Evolutionary conservation across 2,113 vertebrate species (phyloP).

Genomic region (Anguilla japonica): DNA sequence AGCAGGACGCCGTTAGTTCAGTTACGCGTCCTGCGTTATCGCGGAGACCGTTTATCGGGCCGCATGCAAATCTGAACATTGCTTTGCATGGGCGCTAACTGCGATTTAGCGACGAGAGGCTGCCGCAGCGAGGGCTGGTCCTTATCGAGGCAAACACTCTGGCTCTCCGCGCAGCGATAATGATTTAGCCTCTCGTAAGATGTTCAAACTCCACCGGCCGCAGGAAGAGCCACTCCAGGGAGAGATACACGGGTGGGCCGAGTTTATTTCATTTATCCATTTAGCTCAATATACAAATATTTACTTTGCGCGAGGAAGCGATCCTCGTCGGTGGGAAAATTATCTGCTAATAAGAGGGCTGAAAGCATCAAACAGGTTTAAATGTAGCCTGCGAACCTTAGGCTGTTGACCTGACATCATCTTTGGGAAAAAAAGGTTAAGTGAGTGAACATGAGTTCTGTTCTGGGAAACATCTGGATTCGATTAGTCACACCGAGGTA

Average conservation of each 20-base stretch:
- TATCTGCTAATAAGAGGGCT: slow-evolving; percentile 45
- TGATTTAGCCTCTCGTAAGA: background rate
- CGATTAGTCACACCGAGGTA: slow-evolving; percentile 55
- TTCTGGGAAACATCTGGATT: slow-evolving; percentile 56
- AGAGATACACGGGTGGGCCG: slow-evolving; percentile 26
- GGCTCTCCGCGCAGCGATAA: background rate
- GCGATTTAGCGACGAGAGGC: background rate
- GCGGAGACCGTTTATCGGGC: background rate
- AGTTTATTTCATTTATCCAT: background rate
- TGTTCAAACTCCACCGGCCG: background rate
- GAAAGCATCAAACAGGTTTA: slow-evolving; percentile 46
- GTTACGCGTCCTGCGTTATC: background rate
- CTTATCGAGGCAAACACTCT: background rate
- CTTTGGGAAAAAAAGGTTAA: slow-evolving; percentile 37
- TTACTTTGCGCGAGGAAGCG: slow-evolving; percentile 32
- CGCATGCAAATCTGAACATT: background rate
- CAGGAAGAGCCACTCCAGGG: background rate
- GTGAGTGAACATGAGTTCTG: slow-evolving; percentile 52
- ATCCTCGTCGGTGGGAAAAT: slow-evolving; percentile 32
- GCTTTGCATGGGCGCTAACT: background rate
- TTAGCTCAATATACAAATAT: slow-evolving; percentile 43
- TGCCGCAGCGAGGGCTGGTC: background rate
- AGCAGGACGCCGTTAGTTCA: background rate
- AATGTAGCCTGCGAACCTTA: slow-evolving; percentile 43
- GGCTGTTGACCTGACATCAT: slow-evolving; percentile 48